A percentile compares a stretch with the other conserved stretches of the same genome.
phyloP scores from a whole-genome alignment of 2,797 vertebrate genomes.

The Manis pentadactyla region DNA sequence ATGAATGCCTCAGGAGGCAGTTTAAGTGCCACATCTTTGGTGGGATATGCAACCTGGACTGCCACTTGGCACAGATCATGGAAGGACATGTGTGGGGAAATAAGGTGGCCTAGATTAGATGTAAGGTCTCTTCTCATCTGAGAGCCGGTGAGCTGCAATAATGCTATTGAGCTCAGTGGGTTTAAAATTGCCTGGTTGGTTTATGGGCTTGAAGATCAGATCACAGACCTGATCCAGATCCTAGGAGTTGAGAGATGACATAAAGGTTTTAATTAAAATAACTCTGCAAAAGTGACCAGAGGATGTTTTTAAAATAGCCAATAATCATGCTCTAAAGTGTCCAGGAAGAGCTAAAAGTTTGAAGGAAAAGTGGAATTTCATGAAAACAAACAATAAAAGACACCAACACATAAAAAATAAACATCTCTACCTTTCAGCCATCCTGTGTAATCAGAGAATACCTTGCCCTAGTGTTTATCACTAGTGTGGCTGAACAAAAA shows the following conservation, averaged over 20 bases:
- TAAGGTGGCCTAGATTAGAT: not conserved
- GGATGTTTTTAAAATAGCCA: not conserved
- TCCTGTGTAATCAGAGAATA: not conserved
- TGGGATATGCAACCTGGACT: not conserved
- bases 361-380: conserved; percentile 41
- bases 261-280: no score
- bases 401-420: not conserved
- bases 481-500: conserved; percentile 7
- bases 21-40: not conserved
- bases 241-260: no score
- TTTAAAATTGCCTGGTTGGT: not conserved
- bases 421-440: not conserved
- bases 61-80: not conserved
- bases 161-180: not conserved
- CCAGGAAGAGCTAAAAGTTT: not conserved
- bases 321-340: not conserved
- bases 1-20: not conserved
- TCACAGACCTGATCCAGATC: no score
- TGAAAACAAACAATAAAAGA: conserved; percentile 22
- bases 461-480: not conserved
- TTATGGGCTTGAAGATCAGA: no score
- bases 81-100: not conserved
- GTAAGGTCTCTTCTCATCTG: not conserved
- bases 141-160: not conserved
- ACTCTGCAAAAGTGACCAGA: not conserved